These are phyloP conservation scores for Proisotoma minuta DNA, from an alignment of 2,888 invertebrate genomes.

Conservation along the genomic window DNA sequence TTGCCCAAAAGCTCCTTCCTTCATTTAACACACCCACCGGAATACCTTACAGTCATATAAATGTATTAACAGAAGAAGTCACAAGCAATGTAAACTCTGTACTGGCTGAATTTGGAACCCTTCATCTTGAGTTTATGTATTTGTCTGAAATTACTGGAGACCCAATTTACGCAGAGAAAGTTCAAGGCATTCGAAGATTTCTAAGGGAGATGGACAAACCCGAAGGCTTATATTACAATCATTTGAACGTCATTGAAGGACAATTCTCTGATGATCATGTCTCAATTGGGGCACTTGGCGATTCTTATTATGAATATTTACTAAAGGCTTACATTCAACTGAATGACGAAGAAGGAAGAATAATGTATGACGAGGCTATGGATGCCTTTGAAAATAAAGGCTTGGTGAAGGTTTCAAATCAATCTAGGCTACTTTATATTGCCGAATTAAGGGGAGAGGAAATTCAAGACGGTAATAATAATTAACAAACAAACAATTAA, in stretches of 20 bases:
- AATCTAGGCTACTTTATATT: constrained; percentile 41
- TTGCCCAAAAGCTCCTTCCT: constrained; percentile 88
- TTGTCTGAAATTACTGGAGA: constrained; percentile 92
- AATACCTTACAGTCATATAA: constrained; percentile 81
- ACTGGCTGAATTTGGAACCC: constrained; percentile 92
- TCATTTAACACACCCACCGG: constrained; percentile 97
- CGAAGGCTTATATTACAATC: constrained; percentile 44
- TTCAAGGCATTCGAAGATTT: constrained; percentile 65
- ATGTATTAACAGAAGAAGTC: constrained; percentile 38
- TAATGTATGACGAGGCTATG: constrained; percentile 45
- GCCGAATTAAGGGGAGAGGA: constrained; percentile 37
- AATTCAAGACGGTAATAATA: no score
- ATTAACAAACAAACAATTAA: no score
- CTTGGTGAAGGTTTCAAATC: constrained; percentile 37
- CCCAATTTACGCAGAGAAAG: constrained; percentile 80
- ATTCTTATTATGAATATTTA: constrained; percentile 98
- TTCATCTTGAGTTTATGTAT: constrained; percentile 94
- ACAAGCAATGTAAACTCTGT: constrained; percentile 55
- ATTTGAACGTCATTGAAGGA: constrained; percentile 35
- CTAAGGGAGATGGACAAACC: constrained; percentile 38
- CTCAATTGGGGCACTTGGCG: constrained; percentile 88
- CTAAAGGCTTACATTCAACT: constrained; percentile 87
- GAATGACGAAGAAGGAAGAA: constrained; percentile 59
- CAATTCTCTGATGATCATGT: constrained; percentile 64
- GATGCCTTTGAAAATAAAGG: constrained; percentile 40